A percentile compares a stretch with the other conserved stretches of the same genome.
Conservation (phyloP, 2,888 invertebrate genomes). For the Muschampia plurimacula region DNA sequence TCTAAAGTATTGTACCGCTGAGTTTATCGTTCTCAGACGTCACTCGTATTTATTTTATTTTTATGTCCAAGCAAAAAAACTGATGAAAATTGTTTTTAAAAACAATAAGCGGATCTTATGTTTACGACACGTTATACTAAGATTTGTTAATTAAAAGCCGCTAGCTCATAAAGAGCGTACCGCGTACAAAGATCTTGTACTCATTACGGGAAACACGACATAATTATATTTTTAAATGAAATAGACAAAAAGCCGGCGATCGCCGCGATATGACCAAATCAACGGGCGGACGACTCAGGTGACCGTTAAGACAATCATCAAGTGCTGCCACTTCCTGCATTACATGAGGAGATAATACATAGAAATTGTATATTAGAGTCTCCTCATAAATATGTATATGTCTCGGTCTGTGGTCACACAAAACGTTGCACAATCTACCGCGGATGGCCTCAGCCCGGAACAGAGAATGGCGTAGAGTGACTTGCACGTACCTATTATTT, state of each 20-base stretch:
- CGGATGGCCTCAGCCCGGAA: conserved; percentile 63
- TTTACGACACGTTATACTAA: conserved; percentile 1
- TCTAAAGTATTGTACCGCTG: background rate
- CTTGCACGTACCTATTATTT: background rate
- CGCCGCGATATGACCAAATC: conserved; percentile 67
- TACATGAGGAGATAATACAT: conserved; percentile 82
- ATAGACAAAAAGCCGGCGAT: conserved; percentile 57
- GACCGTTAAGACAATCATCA: conserved; percentile 83
- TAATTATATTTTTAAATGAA: conserved; percentile 44
- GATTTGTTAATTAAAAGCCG: conserved; percentile 13
- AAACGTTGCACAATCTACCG: conserved; percentile 81
- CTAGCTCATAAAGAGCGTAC: conserved; percentile 5
- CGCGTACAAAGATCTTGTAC: conserved; percentile 42
- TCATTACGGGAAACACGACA: conserved; percentile 44
- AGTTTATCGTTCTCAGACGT: background rate
- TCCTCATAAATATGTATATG: conserved; percentile 84
- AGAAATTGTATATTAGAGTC: conserved; percentile 85
- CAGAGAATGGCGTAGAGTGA: conserved; percentile 51
- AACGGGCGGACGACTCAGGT: conserved; percentile 58
- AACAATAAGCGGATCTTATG: conserved; percentile 6
- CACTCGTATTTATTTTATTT: background rate
- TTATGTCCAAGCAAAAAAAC: background rate
- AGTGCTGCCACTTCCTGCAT: conserved; percentile 79
- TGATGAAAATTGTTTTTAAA: background rate
- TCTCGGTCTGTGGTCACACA: conserved; percentile 81